phyloP scores from a whole-genome alignment of 2,113 vertebrate genomes.

The Corythornis madagascariensis region DNA sequence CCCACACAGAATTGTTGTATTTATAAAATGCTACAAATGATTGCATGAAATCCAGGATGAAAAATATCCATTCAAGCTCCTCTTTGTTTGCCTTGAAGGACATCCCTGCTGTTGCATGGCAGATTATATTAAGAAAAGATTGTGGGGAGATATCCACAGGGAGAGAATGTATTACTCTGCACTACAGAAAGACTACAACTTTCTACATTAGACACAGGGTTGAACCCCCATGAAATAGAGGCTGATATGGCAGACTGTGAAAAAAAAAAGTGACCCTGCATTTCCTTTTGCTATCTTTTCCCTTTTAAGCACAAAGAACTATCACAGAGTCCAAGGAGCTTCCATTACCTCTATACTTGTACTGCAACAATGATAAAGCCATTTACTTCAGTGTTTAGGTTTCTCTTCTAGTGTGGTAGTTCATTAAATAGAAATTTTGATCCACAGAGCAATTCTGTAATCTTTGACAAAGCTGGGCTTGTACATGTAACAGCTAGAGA shows the following conservation, averaged over 20 bases:
- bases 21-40: neutral
- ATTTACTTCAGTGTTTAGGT: neutral
- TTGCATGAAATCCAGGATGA: neutral
- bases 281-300: neutral
- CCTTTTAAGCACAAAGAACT: neutral
- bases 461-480: neutral
- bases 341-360: neutral
- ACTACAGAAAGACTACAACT: neutral
- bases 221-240: neutral
- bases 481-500: neutral
- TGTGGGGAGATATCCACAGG: neutral
- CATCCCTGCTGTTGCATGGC: neutral
- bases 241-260: rapidly evolving
- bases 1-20: neutral
- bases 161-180: neutral
- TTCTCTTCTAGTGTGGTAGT: neutral
- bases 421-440: neutral
- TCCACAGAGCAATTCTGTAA: neutral
- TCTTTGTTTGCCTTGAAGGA: neutral
- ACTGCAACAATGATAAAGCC: rapidly evolving
- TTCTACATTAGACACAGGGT: neutral
- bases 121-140: neutral
- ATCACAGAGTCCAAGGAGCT: neutral
- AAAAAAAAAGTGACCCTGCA: neutral
- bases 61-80: neutral